Base-by-base conservation (phyloP, 1,140 invertebrate genomes). In the Theocolax elegans region DNA sequence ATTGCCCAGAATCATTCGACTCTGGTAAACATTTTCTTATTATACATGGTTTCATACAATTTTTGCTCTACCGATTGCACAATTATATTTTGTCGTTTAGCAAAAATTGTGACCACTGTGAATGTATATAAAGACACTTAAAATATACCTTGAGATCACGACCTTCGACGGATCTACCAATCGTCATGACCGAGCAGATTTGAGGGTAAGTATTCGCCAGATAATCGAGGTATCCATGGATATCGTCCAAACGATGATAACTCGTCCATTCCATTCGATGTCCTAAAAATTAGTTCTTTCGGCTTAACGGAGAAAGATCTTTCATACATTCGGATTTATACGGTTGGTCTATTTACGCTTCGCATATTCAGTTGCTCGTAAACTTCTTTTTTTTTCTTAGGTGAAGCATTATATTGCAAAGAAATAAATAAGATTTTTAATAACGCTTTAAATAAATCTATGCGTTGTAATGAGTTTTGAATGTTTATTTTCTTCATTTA, bases 261-360 rank as follows among this genome's bases (percentile, higher is more conserved):
- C 91, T 89, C 72, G 89, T 88, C 92, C 93, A 95, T 56, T 92
- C 93, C 87, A 95, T 89, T 23, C 91, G 88, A 79, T 95, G 92
- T 68, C 92, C 93, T 86, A n/a, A 31, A 75, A 72, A 66, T 67
- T 17, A 67, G 10, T 62, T 48, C 49, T 51, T 38, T 51, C 46
- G 49, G 35, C 56, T 73, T 60, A 51, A 70, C 25, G 19, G 29
- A 54, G 44, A 53, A 56, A 60, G 17, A 10, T 8, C 8, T n/a
- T n/a, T n/a, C 49, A 0, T 10, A 27, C 9, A n/a, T 46, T 27
- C 42, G 7, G 25, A 29, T 19, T 53, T 9, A 6, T 6, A 25
- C 2, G 27, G 27, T 38, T 60, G 2, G 6, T 15, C 12, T 21
- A 64, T 42, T 27, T 21, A 48, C 60, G 68, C 68, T 70, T 64